Evolutionary conservation across 1,140 invertebrate species (phyloP).

Genomic region (Ooceraea biroi): DNA sequence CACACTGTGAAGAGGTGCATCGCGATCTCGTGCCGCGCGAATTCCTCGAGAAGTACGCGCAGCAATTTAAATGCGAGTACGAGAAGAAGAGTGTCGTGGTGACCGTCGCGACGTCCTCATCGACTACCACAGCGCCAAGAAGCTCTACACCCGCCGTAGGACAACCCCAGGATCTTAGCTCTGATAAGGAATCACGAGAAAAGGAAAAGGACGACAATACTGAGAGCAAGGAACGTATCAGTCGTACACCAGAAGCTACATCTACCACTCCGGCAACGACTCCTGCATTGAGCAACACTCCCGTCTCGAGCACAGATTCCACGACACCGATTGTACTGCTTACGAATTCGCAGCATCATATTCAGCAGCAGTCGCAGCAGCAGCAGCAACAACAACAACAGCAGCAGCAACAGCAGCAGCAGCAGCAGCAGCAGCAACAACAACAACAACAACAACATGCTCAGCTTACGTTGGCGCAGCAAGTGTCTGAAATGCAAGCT

Average conservation of each 20-base stretch:
- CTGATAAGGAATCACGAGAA: constrained; percentile 85
- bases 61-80: constrained; percentile 95
- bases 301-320: constrained; percentile 88
- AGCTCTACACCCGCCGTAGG: constrained; percentile 86
- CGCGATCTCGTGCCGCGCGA: constrained; percentile 95
- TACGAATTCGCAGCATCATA: constrained; percentile 79
- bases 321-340: constrained; percentile 85
- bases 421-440: constrained; percentile 75
- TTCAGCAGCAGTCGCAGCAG: constrained; percentile 67
- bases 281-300: constrained; percentile 88
- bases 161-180: constrained; percentile 80
- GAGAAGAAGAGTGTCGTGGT: constrained; percentile 92
- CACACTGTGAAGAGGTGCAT: constrained; percentile 98
- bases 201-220: constrained; percentile 87
- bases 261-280: constrained; percentile 89
- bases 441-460: constrained; percentile 80
- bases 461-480: constrained; percentile 90
- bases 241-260: constrained; percentile 86
- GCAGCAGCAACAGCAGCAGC: constrained; percentile 72
- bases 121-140: constrained; percentile 87
- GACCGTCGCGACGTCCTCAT: constrained; percentile 88
- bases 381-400: constrained; percentile 78
- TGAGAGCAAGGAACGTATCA: constrained; percentile 82
- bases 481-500: constrained; percentile 94
- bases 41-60: constrained; percentile 96